A percentile compares a stretch with the other conserved stretches of the same genome.
Conservation (phyloP, 2,113 vertebrate genomes). For the Paratilapia polleni region DNA sequence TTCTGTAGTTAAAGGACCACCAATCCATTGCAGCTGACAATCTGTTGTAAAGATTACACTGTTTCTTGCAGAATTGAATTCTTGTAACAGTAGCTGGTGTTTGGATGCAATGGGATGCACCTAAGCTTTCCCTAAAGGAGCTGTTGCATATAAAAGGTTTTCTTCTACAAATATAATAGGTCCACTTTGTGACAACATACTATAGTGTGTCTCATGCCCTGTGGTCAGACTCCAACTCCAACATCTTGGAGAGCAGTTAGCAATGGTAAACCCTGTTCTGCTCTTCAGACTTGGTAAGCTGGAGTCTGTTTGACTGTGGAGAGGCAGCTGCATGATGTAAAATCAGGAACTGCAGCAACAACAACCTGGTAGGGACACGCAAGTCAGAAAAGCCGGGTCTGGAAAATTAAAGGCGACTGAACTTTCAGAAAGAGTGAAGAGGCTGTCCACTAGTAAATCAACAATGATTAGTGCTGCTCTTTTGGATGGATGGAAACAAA, state of each 20-base stretch:
- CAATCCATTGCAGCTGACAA: fast-evolving
- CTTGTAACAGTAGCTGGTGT: not conserved
- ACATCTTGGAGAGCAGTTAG: fast-evolving
- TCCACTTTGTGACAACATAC: fast-evolving
- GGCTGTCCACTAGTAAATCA: not conserved
- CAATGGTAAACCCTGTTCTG: too few species aligned
- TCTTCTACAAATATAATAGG: not conserved
- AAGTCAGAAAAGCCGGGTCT: not conserved
- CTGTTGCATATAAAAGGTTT: not conserved
- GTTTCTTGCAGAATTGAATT: not conserved
- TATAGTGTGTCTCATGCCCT: not conserved
- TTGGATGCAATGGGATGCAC: not conserved
- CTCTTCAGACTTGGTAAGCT: too few species aligned
- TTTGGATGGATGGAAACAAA: not conserved
- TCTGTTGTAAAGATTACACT: too few species aligned
- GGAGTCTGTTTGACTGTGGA: too few species aligned
- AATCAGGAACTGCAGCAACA: too few species aligned
- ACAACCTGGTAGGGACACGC: not conserved
- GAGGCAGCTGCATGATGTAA: too few species aligned
- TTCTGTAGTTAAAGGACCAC: not conserved
- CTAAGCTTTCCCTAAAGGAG: fast-evolving
- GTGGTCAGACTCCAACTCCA: too few species aligned
- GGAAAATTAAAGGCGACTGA: too few species aligned
- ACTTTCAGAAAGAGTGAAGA: not conserved
- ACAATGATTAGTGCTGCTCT: fast-evolving